Evolutionary conservation across 2,113 vertebrate species (phyloP).

Genomic region (Mohoua ochrocephala): DNA sequence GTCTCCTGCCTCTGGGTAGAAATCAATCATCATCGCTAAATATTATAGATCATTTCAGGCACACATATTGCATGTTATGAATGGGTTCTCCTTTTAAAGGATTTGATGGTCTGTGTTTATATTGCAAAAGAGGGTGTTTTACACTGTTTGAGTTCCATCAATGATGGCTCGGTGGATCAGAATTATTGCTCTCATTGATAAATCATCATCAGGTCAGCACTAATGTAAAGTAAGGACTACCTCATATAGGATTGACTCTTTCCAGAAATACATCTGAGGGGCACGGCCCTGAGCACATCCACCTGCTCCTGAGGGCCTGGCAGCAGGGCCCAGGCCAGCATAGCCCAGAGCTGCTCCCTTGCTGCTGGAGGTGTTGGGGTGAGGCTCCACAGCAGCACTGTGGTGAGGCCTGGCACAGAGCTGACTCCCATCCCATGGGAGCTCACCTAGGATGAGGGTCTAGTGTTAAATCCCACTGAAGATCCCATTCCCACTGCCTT

Average conservation of each 20-base stretch:
- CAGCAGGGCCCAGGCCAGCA: neutral
- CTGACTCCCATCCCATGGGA: accelerated
- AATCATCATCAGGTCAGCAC: neutral
- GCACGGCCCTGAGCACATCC: neutral
- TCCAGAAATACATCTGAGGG: neutral
- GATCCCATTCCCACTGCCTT: neutral
- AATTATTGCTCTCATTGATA: neutral
- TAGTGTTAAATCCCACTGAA: neutral
- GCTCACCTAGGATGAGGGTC: neutral
- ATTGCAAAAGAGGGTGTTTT: neutral
- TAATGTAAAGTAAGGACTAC: neutral
- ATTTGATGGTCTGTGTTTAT: neutral
- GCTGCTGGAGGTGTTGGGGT: neutral
- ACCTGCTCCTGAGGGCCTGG: neutral
- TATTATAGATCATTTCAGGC: neutral
- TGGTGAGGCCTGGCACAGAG: accelerated
- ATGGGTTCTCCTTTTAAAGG: neutral
- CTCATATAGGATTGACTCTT: neutral
- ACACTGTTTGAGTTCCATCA: neutral
- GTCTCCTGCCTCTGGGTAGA: neutral
- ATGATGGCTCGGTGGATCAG: neutral
- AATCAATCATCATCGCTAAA: neutral
- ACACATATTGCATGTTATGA: neutral
- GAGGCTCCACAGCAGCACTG: accelerated
- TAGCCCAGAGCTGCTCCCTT: neutral